These are phyloP conservation scores for Pandion haliaetus DNA, from an alignment of 2,113 vertebrate genomes.

Conservation along the genomic window DNA sequence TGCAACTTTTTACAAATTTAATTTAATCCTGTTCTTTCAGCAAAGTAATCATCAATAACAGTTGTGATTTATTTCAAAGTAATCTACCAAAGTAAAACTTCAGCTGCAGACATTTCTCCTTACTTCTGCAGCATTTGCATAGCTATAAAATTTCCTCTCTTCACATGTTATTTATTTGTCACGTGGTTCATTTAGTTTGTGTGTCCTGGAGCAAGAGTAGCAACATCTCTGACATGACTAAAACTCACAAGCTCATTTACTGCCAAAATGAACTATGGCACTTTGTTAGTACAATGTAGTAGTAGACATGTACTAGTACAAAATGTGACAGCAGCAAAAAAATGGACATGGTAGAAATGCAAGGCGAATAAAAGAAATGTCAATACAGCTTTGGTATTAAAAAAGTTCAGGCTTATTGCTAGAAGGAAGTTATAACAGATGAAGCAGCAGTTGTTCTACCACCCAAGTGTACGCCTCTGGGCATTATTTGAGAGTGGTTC, in stretches of 20 bases:
- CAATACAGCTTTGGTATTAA: neutral
- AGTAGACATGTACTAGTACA: neutral
- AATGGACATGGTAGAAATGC: neutral
- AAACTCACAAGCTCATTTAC: neutral
- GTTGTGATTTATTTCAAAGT: neutral
- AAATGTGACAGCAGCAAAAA: neutral
- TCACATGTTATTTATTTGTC: neutral
- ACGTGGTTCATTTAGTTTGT: rapidly evolving
- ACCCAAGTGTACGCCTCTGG: neutral
- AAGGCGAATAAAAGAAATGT: neutral
- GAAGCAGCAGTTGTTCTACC: neutral
- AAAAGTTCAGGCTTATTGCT: neutral
- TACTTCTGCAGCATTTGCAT: neutral
- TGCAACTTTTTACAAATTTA: neutral
- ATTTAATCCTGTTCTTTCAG: neutral
- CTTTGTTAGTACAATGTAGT: neutral
- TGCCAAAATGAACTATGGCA: neutral
- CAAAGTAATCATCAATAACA: neutral
- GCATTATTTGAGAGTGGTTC: neutral
- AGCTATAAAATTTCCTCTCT: neutral
- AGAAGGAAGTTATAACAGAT: neutral
- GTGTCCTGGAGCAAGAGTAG: neutral
- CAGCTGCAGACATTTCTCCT: neutral
- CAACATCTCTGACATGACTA: neutral
- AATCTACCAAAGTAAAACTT: neutral